phyloP scores from a whole-genome alignment of 2,888 invertebrate species.

The Sphaerophoria taeniata region DNA sequence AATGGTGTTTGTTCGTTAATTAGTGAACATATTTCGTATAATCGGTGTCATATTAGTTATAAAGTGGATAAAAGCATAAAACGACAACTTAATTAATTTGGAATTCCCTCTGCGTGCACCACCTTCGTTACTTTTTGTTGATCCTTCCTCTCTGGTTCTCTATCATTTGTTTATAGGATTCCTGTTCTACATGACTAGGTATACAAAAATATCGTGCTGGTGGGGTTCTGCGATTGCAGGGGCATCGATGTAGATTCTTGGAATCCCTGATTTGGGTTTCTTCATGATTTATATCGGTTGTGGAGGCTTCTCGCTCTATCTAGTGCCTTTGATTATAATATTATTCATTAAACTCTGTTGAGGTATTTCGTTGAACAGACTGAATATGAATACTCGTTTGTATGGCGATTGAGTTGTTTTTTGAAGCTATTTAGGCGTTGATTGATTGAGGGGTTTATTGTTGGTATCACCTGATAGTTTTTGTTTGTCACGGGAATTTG shows the following conservation, averaged over 20 bases:
- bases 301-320: conserved; percentile 15
- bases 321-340: conserved; percentile 78
- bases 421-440: conserved; percentile 57
- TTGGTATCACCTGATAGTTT: conserved; percentile 4
- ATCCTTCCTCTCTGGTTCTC: conserved; percentile 38
- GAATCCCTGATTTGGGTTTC: conserved; percentile 59
- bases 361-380: conserved; percentile 48
- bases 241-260: conserved; percentile 52
- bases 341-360: conserved; percentile 81
- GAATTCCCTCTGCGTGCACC: conserved; percentile 77
- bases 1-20: conserved; percentile 82
- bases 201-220: conserved; percentile 23
- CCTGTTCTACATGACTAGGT: conserved; percentile 17
- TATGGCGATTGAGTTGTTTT: conserved; percentile 40
- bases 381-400: conserved; percentile 2
- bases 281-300: conserved; percentile 58
- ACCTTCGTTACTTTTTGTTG: conserved; percentile 19
- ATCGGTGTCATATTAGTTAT: conserved; percentile 83
- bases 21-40: conserved; percentile 83
- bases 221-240: conserved; percentile 8
- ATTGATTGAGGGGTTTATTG: conserved; percentile 55
- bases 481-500: conserved; percentile 31
- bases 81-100: conserved; percentile 83
- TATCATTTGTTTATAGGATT: conserved; percentile 31
- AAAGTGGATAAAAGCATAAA: conserved; percentile 82